A percentile compares a stretch with the other conserved stretches of the same genome.
These are phyloP conservation scores for Alexandromys fortis DNA, from an alignment of 2,113 vertebrate genomes.

Conservation along the genomic window DNA sequence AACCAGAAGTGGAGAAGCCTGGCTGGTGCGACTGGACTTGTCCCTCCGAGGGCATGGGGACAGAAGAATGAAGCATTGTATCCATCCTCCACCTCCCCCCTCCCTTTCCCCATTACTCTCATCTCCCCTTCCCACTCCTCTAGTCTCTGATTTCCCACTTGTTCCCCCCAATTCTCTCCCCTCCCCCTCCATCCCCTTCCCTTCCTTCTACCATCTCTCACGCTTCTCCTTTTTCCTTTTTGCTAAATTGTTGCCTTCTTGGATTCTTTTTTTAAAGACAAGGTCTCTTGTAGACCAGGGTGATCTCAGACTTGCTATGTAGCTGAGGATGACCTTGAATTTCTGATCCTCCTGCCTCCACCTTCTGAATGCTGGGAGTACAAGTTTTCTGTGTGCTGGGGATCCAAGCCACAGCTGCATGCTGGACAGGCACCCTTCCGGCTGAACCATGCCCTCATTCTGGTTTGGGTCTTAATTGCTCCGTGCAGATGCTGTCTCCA, in stretches of 20 bases:
- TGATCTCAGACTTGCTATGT: not conserved
- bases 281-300: not conserved
- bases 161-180: no score
- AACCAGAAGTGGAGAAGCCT: not conserved
- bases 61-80: not conserved
- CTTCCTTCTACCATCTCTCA: not conserved
- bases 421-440: not conserved
- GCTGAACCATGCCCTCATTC: not conserved
- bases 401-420: no score
- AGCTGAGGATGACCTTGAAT: not conserved
- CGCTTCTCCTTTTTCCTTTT: not conserved
- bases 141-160: not conserved
- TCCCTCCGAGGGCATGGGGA: no score
- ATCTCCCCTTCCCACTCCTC: not conserved
- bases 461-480: not conserved
- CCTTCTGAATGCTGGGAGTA: not conserved
- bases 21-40: not conserved
- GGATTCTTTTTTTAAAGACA: not conserved
- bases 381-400: not conserved
- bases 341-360: not conserved
- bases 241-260: not conserved
- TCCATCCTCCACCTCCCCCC: not conserved
- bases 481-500: not conserved
- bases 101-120: not conserved
- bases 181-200: no score